Evolutionary conservation across 2,113 vertebrate genomes (phyloP).

Genomic region (Eira barbara): DNA sequence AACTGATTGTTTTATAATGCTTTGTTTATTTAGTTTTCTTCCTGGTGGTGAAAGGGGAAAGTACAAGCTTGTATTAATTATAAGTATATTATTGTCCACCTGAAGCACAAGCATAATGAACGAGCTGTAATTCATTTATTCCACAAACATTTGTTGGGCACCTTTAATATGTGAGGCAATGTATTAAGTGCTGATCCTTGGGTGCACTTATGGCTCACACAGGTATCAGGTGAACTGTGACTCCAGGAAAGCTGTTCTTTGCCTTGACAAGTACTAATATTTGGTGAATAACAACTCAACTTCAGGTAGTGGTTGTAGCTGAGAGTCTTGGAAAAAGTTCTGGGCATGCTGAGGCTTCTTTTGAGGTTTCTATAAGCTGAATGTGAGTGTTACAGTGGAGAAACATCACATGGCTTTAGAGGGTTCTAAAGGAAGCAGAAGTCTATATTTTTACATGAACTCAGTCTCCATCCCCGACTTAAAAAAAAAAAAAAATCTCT

Average conservation of each 20-base stretch:
- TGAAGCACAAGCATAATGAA: not conserved
- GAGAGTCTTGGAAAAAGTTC: not conserved
- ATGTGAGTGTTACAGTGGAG: not conserved
- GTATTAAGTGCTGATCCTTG: not conserved
- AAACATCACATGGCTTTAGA: not conserved
- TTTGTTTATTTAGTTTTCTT: slow-evolving; percentile 43
- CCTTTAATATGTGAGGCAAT: not conserved
- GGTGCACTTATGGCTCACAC: not conserved
- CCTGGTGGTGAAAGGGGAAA: not conserved
- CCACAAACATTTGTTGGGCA: not conserved
- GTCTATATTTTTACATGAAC: not conserved
- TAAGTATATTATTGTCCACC: not conserved
- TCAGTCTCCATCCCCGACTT: not conserved
- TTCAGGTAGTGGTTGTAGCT: not conserved
- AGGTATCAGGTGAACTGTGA: not conserved
- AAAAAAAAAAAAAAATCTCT: not conserved
- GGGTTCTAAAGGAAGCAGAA: not conserved
- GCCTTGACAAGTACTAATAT: not conserved
- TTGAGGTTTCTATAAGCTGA: not conserved
- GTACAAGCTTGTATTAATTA: not conserved
- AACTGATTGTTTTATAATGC: not conserved
- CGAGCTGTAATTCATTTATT: not conserved
- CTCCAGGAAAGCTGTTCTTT: not conserved
- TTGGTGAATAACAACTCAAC: not conserved
- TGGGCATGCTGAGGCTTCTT: not conserved